These are phyloP conservation scores for Plotosus lineatus DNA, from an alignment of 2,113 vertebrate species.

Conservation along the genomic window DNA sequence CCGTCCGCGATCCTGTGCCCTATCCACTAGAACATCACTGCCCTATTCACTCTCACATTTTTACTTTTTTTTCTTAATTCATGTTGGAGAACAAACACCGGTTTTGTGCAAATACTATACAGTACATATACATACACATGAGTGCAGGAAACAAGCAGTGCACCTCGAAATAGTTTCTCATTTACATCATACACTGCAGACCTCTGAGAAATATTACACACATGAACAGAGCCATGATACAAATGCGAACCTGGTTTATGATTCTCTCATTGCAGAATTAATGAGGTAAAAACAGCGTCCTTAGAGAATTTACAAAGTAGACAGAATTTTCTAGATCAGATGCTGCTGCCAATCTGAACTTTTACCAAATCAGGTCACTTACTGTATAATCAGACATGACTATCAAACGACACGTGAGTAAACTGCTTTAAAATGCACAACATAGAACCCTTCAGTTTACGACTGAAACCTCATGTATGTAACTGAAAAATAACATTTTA, in stretches of 20 bases:
- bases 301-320: not conserved
- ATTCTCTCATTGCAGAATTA: constrained; percentile 9
- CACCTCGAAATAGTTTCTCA: constrained; percentile 14
- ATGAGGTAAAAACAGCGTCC: not conserved
- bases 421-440: not conserved
- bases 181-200: not conserved
- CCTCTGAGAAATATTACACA: not conserved
- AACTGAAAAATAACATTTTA: not conserved
- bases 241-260: not conserved
- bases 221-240: not conserved
- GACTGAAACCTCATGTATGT: not conserved
- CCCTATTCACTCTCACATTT: too few relatives aligned
- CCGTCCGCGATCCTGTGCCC: too few relatives aligned
- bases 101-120: too few relatives aligned
- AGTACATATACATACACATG: constrained; percentile 8
- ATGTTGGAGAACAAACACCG: too few relatives aligned
- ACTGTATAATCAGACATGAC: not conserved
- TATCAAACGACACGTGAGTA: not conserved
- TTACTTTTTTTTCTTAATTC: too few relatives aligned
- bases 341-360: not conserved
- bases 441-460: not conserved
- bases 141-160: constrained; percentile 13
- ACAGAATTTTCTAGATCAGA: not conserved
- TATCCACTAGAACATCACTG: too few relatives aligned
- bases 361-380: not conserved